Evolutionary conservation across 2,888 invertebrate genomes (phyloP), one percentile per base, ranked within the genome.

Genomic region (Archaeoteleia sp.): DNA sequence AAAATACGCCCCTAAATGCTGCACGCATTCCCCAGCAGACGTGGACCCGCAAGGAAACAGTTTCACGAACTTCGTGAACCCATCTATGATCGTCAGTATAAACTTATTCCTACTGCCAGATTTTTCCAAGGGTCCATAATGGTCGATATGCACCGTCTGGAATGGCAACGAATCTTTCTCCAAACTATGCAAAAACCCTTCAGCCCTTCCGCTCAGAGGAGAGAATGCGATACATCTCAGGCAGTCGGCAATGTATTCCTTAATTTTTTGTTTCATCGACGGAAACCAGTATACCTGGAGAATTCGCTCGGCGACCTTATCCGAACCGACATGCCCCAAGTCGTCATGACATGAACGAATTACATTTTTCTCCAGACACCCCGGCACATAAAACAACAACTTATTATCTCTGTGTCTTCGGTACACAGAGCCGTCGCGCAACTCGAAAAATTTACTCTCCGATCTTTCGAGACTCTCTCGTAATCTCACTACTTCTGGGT

Each of bases 361-460:
- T 15, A 45, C 45, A 20, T 46, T 32, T 2, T 2, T 12, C 1
- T 30, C 14, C 34, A 46, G 17, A 1, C 4, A 9, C 13, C 20
- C 23, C 1, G 34, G 46, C 6, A 46, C 46, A 8, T 17, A 2
- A 12, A 46, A 46, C 17, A 46, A 46, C 14, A 32, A 46, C 9
- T 53, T 55, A n/a, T n/a, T n/a, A 1, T 29, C 25, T 5, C 35
- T 42, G 3, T 53, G 12, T 42, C 73, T 74, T 8, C 58, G 49
- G 25, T 73, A 76, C 8, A 71, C 70, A 2, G 70, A 23, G 1
- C 73, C 67, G 12, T 77, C 51, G 6, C 73, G 39, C 6, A 74
- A 20, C 32, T 75, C 73, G 42, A 43, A 70, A 13, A 17, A 27
- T 43, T 67, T 63, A 12, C 61, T 51, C 43, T 73, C 73, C 1